Evolutionary conservation across 1,140 invertebrate genomes (phyloP).

Genomic region (Drosophila lowei): DNA sequence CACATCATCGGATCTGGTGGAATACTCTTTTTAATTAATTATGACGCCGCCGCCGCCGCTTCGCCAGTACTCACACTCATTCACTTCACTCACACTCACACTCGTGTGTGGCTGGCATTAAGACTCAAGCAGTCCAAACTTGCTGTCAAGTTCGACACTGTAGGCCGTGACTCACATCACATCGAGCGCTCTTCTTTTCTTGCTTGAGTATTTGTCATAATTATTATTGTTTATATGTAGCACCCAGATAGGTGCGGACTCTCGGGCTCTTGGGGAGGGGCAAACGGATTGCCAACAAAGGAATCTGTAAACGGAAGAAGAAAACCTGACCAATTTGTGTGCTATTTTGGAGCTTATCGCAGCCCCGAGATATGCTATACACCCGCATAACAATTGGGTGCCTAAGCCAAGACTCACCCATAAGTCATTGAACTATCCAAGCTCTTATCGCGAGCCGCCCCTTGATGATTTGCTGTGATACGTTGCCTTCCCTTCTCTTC

Average conservation of each 20-base stretch:
- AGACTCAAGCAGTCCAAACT: too few species aligned
- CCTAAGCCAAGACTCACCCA: conserved; percentile 4
- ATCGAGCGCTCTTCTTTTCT: conserved; percentile 40
- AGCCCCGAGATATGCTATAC: neutral
- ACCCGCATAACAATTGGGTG: conserved; percentile 23
- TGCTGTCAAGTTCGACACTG: neutral
- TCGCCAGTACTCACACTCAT: conserved; percentile 27
- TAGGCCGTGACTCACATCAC: neutral
- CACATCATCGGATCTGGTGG: conserved; percentile 46
- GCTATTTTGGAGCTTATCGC: neutral
- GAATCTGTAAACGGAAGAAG: too few species aligned
- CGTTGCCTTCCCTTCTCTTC: neutral
- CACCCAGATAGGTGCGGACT: neutral
- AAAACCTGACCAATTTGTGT: too few species aligned
- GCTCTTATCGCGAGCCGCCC: conserved; percentile 7
- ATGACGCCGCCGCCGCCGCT: conserved; percentile 54
- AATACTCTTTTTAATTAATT: conserved; percentile 66
- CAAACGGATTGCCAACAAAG: neutral
- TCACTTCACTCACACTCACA: conserved; percentile 28
- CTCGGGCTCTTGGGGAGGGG: conserved; percentile 6
- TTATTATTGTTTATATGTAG: conserved; percentile 35
- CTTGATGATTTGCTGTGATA: too few species aligned
- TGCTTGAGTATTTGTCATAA: conserved; percentile 54
- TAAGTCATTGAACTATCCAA: conserved; percentile 21
- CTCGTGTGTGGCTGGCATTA: conserved; percentile 49